Evolutionary conservation across 2,797 vertebrate genomes (phyloP).

Genomic region (Pygocentrus nattereri): DNA sequence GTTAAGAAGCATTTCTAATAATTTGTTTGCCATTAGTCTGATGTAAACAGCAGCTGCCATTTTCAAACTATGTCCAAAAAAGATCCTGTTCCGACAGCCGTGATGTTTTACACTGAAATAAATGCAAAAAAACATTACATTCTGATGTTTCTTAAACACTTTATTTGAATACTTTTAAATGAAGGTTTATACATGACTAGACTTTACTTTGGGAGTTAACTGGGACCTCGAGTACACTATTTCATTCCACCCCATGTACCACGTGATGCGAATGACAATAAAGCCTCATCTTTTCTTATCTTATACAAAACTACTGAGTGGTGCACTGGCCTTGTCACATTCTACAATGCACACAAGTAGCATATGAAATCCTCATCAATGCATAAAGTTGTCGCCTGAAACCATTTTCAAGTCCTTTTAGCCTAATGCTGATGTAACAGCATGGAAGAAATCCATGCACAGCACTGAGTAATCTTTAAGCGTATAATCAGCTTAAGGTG

Average conservation of each 20-base stretch:
- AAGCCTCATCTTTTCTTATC: too few species aligned
- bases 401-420: not conserved
- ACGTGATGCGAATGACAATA: too few species aligned
- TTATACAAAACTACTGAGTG: too few species aligned
- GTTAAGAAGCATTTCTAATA: too few species aligned
- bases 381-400: not conserved
- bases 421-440: not conserved
- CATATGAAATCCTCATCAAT: not conserved
- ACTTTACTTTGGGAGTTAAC: too few species aligned
- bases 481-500: not conserved
- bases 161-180: conserved; percentile 4
- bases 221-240: too few species aligned
- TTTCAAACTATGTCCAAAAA: too few species aligned
- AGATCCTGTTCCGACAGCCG: too few species aligned
- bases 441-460: not conserved
- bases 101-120: not conserved
- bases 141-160: not conserved
- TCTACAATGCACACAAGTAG: not conserved
- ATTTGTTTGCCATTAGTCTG: too few species aligned
- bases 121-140: not conserved
- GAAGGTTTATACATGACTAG: not conserved
- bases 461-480: not conserved
- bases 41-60: too few species aligned
- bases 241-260: too few species aligned
- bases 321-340: not conserved